Percentiles rank a stretch among this genome's conserved stretches.
Conservation (phyloP, 2,888 invertebrate genomes). For the Pollenia labialis region DNA sequence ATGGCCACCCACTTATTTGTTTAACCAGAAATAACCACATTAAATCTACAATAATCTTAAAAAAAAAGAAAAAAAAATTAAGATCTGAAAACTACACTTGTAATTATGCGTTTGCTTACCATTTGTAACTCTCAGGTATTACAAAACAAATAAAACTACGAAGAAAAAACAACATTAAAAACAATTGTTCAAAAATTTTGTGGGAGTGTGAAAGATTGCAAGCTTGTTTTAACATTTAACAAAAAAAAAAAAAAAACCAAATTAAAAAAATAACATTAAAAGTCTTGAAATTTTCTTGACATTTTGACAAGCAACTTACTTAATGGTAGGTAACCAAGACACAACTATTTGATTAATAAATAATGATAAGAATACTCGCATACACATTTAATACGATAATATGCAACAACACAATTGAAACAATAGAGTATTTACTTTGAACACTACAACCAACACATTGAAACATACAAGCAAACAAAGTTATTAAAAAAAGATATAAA, state of each 20-base stretch:
- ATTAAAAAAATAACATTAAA: slow-evolving; percentile 28
- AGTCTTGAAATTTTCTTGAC: slow-evolving; percentile 69
- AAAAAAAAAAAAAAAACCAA: slow-evolving; percentile 3
- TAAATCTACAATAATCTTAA: slow-evolving; percentile 15
- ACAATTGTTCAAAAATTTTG: slow-evolving; percentile 48
- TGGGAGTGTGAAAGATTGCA: slow-evolving; percentile 67
- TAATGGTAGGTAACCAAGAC: slow-evolving; percentile 51
- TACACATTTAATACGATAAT: slow-evolving; percentile 21
- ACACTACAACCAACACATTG: not conserved
- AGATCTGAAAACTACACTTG: slow-evolving; percentile 41
- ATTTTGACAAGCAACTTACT: slow-evolving; percentile 70
- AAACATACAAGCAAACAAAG: slow-evolving; percentile 12
- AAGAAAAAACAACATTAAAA: slow-evolving; percentile 6
- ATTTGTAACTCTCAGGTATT: slow-evolving; percentile 27
- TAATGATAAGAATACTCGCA: slow-evolving; percentile 63
- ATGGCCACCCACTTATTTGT: not conserved
- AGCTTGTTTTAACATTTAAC: slow-evolving; percentile 32
- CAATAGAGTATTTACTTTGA: slow-evolving; percentile 18
- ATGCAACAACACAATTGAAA: slow-evolving; percentile 24
- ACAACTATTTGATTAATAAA: slow-evolving; percentile 64
- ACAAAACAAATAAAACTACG: slow-evolving; percentile 38
- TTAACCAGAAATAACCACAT: slow-evolving; percentile 6
- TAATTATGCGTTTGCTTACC: slow-evolving; percentile 54
- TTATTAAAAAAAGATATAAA: slow-evolving; percentile 31
- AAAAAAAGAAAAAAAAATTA: not conserved